Evolutionary conservation across 2,113 vertebrate genomes (phyloP).

Genomic region (Pyrgilauda ruficollis): DNA sequence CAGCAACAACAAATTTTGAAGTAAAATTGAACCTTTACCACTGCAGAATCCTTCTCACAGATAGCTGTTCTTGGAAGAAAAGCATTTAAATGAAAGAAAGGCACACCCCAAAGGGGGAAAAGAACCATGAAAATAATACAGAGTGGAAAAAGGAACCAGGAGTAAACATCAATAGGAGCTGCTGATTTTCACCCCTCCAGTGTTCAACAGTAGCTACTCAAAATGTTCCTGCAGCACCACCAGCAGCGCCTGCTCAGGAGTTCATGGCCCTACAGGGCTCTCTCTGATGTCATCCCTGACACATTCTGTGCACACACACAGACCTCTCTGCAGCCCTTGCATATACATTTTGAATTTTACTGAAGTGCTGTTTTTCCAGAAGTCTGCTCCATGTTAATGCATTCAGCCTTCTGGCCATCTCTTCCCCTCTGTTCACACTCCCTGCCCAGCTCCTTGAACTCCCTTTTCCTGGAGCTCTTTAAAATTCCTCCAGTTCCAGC

Average conservation of each 20-base stretch:
- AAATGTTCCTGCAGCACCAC: background rate
- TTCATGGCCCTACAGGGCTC: background rate
- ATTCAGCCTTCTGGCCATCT: background rate
- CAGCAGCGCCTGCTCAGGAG: background rate
- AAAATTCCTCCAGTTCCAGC: background rate
- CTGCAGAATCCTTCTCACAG: background rate
- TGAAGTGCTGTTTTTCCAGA: background rate
- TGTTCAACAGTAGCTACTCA: background rate
- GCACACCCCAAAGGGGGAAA: background rate
- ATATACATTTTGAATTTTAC: background rate
- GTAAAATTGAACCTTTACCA: background rate
- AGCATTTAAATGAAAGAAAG: background rate
- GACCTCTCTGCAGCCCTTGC: background rate
- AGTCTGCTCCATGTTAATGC: background rate
- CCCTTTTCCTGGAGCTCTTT: background rate
- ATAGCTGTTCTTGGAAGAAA: background rate
- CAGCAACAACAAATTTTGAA: background rate
- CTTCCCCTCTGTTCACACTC: background rate
- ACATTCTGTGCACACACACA: background rate
- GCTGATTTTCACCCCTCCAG: background rate
- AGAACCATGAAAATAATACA: background rate
- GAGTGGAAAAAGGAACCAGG: background rate
- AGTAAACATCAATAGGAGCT: background rate
- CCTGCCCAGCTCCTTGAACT: background rate
- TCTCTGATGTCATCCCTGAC: background rate